These are phyloP conservation scores for Spilarctia lutea DNA, from an alignment of 2,888 invertebrate genomes.

Conservation along the genomic window DNA sequence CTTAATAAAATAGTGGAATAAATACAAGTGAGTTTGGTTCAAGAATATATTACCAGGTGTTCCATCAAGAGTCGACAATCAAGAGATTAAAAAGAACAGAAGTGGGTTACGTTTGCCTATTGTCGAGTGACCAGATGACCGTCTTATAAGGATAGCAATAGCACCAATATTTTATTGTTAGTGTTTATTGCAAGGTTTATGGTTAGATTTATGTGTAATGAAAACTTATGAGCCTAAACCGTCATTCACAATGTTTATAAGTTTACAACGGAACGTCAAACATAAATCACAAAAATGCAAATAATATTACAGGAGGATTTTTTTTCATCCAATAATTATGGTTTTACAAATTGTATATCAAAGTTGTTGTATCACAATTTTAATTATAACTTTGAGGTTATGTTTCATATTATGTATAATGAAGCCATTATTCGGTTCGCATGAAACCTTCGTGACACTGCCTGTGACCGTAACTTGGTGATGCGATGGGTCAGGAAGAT, in stretches of 20 bases:
- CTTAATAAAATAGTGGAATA: no score
- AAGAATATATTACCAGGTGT: no score
- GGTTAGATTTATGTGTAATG: not conserved
- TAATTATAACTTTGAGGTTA: no score
- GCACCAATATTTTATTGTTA: not conserved
- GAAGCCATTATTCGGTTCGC: not conserved
- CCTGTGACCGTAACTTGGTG: no score
- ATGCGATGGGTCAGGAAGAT: no score
- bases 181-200: not conserved
- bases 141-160: not conserved
- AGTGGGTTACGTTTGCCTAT: no score
- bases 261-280: not conserved
- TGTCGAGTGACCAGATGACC: not conserved
- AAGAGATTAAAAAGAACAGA: no score
- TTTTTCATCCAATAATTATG: not conserved
- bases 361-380: not conserved
- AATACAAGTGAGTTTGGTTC: no score
- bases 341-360: not conserved
- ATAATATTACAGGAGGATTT: not conserved
- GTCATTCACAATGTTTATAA: not conserved
- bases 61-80: no score
- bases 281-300: not conserved
- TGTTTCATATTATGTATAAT: no score
- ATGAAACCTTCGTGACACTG: not conserved
- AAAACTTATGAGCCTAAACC: not conserved